Conservation (phyloP, 2,888 invertebrate genomes). For the Philaethria dido region DNA sequence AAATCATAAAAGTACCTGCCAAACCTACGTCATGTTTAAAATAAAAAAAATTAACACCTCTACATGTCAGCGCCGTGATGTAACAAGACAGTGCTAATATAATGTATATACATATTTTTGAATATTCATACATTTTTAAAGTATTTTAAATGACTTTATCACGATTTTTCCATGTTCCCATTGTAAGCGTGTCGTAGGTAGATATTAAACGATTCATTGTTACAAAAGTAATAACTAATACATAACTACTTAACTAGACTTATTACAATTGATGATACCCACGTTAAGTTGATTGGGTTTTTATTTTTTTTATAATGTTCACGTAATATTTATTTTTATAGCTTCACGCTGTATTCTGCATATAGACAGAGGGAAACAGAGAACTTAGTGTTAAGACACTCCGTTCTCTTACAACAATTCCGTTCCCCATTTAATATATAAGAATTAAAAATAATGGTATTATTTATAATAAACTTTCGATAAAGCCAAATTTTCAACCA, state of each 20-base stretch:
- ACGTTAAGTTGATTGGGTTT: background rate
- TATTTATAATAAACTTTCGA: background rate
- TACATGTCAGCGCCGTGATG: background rate
- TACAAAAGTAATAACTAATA: constrained; percentile 2
- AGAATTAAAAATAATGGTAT: background rate
- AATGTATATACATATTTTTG: background rate
- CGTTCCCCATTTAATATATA: too few species aligned
- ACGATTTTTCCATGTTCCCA: background rate
- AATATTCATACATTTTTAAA: background rate
- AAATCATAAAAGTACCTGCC: background rate
- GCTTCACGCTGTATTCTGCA: too few species aligned
- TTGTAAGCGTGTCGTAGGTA: background rate
- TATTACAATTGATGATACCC: constrained; percentile 11
- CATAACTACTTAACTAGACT: constrained; percentile 3
- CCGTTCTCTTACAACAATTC: too few species aligned
- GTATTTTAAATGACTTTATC: constrained; percentile 7
- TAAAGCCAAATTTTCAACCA: background rate
- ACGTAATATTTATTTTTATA: background rate
- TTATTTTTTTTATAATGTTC: background rate
- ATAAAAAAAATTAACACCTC: constrained; percentile 9
- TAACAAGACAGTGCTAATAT: constrained; percentile 14
- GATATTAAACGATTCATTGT: constrained; percentile 11
- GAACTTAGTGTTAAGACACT: too few species aligned
- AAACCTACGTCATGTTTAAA: background rate
- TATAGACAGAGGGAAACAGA: too few species aligned